Conservation (phyloP, 1,140 invertebrate genomes). For the Rhizoglyphus robini region DNA sequence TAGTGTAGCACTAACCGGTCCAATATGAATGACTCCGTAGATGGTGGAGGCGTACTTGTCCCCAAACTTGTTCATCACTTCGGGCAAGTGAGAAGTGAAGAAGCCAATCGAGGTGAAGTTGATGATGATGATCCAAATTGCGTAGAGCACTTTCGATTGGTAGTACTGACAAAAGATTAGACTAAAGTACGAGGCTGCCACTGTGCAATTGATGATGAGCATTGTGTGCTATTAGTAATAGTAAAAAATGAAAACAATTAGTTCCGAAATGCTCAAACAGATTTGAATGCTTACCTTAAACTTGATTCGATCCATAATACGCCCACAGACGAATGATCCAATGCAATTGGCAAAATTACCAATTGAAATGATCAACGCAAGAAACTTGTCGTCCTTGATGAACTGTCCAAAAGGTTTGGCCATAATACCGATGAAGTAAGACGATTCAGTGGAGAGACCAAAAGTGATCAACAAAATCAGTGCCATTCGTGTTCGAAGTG, state of each 20-base stretch:
- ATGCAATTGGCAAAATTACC: constrained; percentile 16
- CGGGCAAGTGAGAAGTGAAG: constrained; percentile 14
- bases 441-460: constrained; percentile 20
- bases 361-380: constrained; percentile 6
- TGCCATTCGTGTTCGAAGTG: constrained; percentile 11
- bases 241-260: not conserved
- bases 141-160: not conserved
- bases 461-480: constrained; percentile 22
- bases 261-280: not conserved
- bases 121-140: constrained; percentile 13
- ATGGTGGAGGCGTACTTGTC: constrained; percentile 4
- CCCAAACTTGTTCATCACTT: constrained; percentile 19
- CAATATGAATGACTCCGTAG: constrained; percentile 18
- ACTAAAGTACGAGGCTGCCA: constrained; percentile 3
- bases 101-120: constrained; percentile 14
- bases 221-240: not conserved
- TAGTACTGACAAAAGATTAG: constrained; percentile 1
- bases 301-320: constrained; percentile 12
- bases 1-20: constrained; percentile 8
- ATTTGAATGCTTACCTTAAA: constrained; percentile 13
- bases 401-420: constrained; percentile 20
- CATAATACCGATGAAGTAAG: constrained; percentile 18
- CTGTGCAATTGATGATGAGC: constrained; percentile 1
- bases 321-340: constrained; percentile 16
- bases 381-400: constrained; percentile 18